Conservation (phyloP, 2,113 vertebrate genomes). For the Paradisaea rubra region DNA sequence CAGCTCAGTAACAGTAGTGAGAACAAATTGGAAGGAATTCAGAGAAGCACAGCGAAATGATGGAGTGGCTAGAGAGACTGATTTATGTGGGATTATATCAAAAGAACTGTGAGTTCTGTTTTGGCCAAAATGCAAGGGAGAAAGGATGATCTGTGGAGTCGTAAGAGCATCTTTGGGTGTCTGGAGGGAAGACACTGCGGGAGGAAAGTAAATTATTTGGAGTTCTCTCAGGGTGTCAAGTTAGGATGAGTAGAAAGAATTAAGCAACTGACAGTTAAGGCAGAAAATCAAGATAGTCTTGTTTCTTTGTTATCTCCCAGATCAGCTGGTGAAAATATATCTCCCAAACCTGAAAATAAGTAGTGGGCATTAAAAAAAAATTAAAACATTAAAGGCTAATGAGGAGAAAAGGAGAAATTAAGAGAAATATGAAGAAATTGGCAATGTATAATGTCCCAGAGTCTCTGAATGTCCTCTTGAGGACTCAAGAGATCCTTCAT, state of each 20-base stretch:
- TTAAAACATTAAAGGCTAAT: neutral
- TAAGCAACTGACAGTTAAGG: neutral
- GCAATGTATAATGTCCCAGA: neutral
- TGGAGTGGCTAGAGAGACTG: neutral
- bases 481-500: neutral
- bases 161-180: neutral
- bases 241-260: neutral
- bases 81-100: neutral
- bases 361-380: neutral
- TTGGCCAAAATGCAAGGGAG: neutral
- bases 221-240: neutral
- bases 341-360: neutral
- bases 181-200: neutral
- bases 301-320: neutral
- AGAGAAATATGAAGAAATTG: neutral
- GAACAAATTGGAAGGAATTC: slow-evolving; percentile 44
- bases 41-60: slow-evolving; percentile 25
- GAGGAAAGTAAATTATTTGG: neutral
- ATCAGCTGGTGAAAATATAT: neutral
- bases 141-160: neutral
- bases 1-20: slow-evolving; percentile 18
- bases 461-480: neutral
- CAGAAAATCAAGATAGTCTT: neutral
- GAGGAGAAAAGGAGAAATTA: neutral
- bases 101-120: neutral